Evolutionary conservation across 2,797 vertebrate genomes (phyloP), one percentile per base, ranked within the genome.

Genomic region (Pygocentrus nattereri): DNA sequence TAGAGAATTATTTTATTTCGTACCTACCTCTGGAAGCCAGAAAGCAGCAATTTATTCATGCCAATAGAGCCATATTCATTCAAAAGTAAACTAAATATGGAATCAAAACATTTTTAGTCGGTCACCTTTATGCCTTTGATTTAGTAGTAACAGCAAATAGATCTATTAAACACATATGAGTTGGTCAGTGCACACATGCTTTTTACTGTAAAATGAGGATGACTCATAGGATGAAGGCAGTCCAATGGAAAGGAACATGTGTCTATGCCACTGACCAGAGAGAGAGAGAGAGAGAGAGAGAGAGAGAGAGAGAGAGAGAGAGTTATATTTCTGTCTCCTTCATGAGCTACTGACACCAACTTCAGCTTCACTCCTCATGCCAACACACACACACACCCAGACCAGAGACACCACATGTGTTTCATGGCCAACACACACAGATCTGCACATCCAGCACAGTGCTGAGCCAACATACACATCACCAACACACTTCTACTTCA

Each of bases 401-500:
- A 72, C 56, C 81, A 75, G 58, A 69, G 31, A 56, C 69, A 75
- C 80, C 74, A 68, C 82, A 79, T 70, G 64, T 47, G 61, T 44
- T 75, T 75, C 44, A 31, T 67, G 58, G 86, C 82, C 86, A 87
- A 87, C 80, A 83, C 73, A 87, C 85, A 88, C 87, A 87, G 85
- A 82, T 78, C 79, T 74, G 85, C 52, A 92, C 79, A 84, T 92
- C 90, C 89, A 88, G 86, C 84, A 81, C 85, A 82, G 83, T 80
- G 86, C 87, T 81, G 75, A 78, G 81, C 81, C 85, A 81, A 88
- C 85, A 87, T 70, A 78, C 82, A 86, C 72, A 88, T 91, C 88
- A 91, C 88, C 90, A 91, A 91, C 85, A 81, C 88, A 84, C 87
- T 89, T 91, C 88, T 89, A 84, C 89, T 90, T 88, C 85, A 84